Evolutionary conservation across 2,888 invertebrate genomes (phyloP), one percentile per base, ranked within the genome.

Genomic region (Ferdinandea cuprea): DNA sequence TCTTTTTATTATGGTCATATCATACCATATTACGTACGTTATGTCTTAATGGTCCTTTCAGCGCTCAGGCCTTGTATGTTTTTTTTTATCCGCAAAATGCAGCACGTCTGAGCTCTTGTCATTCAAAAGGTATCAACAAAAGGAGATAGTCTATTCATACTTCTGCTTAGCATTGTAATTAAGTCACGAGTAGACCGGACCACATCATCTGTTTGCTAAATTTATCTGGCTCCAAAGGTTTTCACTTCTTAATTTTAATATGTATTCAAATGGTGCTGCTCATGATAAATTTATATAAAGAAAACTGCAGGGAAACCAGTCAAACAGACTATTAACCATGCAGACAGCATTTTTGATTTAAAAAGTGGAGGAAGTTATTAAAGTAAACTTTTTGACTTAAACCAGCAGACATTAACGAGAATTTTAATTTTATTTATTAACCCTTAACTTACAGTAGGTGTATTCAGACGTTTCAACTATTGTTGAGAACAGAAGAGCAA

Each of bases 131-230:
- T 17, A 37, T 5, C 59, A 59, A 15, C 58, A 28, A 48, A 56
- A 40, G 58, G 44, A 42, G 28, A 17, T 58, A 56, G 46, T 59
- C 48, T 59, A 40, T 58, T 50, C 21, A 28, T 30, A 50, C 58
- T 59, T 69, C 37, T 46, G 56, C 40, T 13, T 37, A 3, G 9
- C 3, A 21, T 8, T 17, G 58, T 40, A 58, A 13, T 11, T 30
- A 28, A 69, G 37, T 59, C 71, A 71, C 71, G 71, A 50, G 32
- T 50, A 50, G 32, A 40, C 59, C 32, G 59, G 42, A 40, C 50
- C 32, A 42, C 32, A 48, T 69, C 25, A 37, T n/a, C 28, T 46
- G 48, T 37, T 46, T 69, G 48, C 46, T 19, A 69, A 58, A 69
- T 48, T 32, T 35, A 15, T 3, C n/a, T 42, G 19, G 37, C 30